These are phyloP conservation scores for Sebastes glaucus DNA, from an alignment of 2,797 vertebrate species.

Conservation along the genomic window DNA sequence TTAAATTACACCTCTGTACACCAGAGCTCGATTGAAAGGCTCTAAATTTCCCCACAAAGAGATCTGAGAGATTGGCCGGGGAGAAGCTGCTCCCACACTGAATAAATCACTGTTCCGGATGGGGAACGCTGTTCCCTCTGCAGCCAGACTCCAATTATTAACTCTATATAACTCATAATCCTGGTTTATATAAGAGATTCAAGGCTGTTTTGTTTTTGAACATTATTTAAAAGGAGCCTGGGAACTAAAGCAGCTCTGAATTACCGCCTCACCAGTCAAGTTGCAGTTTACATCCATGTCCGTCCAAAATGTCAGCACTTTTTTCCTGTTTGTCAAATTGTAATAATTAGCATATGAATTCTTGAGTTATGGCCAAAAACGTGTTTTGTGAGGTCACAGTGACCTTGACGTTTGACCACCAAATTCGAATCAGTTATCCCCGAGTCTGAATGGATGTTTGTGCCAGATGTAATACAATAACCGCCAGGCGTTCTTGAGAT, in stretches of 20 bases:
- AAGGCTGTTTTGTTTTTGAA: neutral
- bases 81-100: slow-evolving; percentile 58
- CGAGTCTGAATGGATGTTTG: no score
- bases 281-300: no score
- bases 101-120: slow-evolving; percentile 56
- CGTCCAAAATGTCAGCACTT: no score
- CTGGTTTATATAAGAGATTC: neutral
- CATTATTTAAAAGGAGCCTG: neutral
- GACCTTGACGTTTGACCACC: no score
- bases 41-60: slow-evolving; percentile 72
- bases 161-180: slow-evolving; percentile 25
- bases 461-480: no score
- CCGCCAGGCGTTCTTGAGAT: no score
- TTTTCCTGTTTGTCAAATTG: no score
- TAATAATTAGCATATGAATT: no score
- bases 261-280: no score
- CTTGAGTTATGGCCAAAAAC: no score
- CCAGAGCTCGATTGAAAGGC: slow-evolving; percentile 38
- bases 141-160: slow-evolving; percentile 47
- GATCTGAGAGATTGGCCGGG: slow-evolving; percentile 63
- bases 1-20: slow-evolving; percentile 52
- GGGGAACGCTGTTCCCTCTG: slow-evolving; percentile 20
- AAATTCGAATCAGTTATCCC: no score
- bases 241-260: neutral
- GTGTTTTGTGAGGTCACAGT: no score